A percentile compares a stretch with the other conserved stretches of the same genome.
These are phyloP conservation scores for Lepus europaeus DNA, from an alignment of 2,113 vertebrate genomes.

Conservation along the genomic window DNA sequence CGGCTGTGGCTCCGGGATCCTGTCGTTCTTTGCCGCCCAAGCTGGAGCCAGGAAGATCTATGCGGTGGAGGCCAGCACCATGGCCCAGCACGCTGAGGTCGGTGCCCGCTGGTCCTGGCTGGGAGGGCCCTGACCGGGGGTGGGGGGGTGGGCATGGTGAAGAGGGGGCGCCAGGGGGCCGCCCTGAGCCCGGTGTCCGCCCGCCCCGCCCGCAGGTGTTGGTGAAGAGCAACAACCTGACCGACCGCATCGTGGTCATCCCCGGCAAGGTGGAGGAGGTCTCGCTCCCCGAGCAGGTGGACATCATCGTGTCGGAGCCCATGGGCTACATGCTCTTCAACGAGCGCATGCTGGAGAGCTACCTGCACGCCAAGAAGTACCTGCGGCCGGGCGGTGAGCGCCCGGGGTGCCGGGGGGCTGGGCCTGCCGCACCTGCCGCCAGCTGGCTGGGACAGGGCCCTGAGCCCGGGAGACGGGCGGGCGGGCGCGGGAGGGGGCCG, in stretches of 20 bases:
- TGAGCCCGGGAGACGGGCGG: not conserved
- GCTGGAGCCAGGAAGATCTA: slow-evolving; percentile 97
- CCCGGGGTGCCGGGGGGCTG: not conserved
- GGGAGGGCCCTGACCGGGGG: too few species aligned
- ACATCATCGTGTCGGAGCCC: slow-evolving; percentile 98
- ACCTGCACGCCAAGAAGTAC: slow-evolving; percentile 98
- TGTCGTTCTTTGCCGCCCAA: slow-evolving; percentile 97
- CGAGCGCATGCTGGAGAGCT: slow-evolving; percentile 98
- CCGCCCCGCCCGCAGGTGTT: slow-evolving; percentile 88
- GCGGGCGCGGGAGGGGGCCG: too few species aligned
- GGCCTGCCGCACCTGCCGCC: not conserved
- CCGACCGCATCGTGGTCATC: slow-evolving; percentile 95
- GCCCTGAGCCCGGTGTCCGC: not conserved
- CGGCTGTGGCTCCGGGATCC: slow-evolving; percentile 97
- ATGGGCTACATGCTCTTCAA: slow-evolving; percentile 99
- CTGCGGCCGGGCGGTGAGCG: slow-evolving; percentile 94
- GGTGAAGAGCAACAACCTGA: slow-evolving; percentile 96
- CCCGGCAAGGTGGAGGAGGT: slow-evolving; percentile 98
- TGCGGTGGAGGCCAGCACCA: slow-evolving; percentile 97
- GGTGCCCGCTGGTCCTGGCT: not conserved
- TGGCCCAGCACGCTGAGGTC: slow-evolving; percentile 98
- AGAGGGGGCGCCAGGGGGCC: not conserved
- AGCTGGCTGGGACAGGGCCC: not conserved
- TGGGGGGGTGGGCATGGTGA: too few species aligned
- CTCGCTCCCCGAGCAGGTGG: slow-evolving; percentile 95